Evolutionary conservation across 2,888 invertebrate genomes (phyloP).

Genomic region (Zygaena filipendulae): DNA sequence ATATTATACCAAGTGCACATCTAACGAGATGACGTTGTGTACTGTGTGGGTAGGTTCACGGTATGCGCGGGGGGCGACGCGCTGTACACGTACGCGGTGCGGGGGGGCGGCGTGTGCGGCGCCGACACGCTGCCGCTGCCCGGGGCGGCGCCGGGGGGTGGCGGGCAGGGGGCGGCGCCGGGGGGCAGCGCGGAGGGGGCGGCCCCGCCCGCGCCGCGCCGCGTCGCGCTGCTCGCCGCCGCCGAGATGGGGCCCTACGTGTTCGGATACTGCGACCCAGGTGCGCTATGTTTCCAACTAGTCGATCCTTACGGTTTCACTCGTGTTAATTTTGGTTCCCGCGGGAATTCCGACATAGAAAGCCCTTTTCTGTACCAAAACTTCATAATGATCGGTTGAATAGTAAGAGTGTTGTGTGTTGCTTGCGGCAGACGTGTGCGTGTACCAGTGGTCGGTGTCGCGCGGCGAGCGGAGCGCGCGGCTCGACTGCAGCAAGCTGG

Average conservation of each 20-base stretch:
- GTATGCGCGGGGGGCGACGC: conserved; percentile 93
- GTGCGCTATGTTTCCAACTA: conserved; percentile 33
- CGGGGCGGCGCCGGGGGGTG: no score
- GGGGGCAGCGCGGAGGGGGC: no score
- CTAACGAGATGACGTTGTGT: no score
- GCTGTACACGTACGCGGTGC: conserved; percentile 81
- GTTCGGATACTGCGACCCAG: conserved; percentile 87
- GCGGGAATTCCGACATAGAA: no score
- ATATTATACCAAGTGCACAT: no score
- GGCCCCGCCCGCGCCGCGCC: conserved; percentile 40
- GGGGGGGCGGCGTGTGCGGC: conserved; percentile 75
- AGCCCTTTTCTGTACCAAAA: no score
- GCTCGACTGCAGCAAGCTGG: conserved; percentile 91
- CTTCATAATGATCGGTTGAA: no score
- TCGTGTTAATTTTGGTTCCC: no score
- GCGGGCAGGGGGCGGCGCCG: no score
- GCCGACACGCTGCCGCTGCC: conserved; percentile 73
- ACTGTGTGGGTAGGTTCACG: conserved; percentile 65
- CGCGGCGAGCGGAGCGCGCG: conserved; percentile 77
- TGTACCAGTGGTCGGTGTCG: conserved; percentile 87
- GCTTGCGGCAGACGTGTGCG: conserved; percentile 75
- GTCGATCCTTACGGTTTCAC: no score
- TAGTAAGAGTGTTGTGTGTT: not conserved
- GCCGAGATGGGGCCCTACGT: conserved; percentile 71
- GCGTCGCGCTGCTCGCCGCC: conserved; percentile 75